Evolutionary conservation across 2,113 vertebrate genomes (phyloP).

Genomic region (Meles meles): DNA sequence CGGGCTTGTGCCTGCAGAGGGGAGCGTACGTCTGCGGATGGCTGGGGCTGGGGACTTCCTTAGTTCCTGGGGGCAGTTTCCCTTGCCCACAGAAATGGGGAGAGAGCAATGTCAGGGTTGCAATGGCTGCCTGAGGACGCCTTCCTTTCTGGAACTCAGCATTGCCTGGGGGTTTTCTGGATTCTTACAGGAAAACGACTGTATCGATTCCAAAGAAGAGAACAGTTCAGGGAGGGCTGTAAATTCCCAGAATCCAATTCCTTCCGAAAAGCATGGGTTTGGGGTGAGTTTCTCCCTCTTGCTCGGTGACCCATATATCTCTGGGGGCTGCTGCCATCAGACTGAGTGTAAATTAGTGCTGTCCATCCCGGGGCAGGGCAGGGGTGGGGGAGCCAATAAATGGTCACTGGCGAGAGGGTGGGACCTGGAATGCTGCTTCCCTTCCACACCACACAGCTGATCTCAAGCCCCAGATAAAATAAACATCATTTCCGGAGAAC

Average conservation of each 20-base stretch:
- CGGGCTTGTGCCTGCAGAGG: accelerated
- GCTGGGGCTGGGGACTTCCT: background rate
- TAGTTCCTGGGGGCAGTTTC: background rate
- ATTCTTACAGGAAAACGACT: background rate
- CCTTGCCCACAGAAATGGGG: background rate
- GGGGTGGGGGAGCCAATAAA: background rate
- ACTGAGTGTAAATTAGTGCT: background rate
- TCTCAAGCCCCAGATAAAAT: background rate
- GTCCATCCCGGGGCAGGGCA: background rate
- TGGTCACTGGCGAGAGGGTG: background rate
- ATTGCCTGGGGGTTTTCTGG: background rate
- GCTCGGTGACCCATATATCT: background rate
- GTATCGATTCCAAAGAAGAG: background rate
- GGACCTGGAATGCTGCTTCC: background rate
- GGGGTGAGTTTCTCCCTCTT: background rate
- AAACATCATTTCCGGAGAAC: background rate
- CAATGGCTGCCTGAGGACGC: background rate
- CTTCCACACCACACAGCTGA: background rate
- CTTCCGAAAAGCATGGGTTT: background rate
- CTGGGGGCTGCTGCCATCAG: background rate
- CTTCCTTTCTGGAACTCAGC: background rate
- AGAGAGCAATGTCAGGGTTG: background rate
- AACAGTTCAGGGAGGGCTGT: background rate
- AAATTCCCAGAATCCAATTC: background rate
- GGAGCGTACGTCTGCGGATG: accelerated